Evolutionary conservation across 2,888 invertebrate genomes (phyloP).

Genomic region (Ophioninae sp.): DNA sequence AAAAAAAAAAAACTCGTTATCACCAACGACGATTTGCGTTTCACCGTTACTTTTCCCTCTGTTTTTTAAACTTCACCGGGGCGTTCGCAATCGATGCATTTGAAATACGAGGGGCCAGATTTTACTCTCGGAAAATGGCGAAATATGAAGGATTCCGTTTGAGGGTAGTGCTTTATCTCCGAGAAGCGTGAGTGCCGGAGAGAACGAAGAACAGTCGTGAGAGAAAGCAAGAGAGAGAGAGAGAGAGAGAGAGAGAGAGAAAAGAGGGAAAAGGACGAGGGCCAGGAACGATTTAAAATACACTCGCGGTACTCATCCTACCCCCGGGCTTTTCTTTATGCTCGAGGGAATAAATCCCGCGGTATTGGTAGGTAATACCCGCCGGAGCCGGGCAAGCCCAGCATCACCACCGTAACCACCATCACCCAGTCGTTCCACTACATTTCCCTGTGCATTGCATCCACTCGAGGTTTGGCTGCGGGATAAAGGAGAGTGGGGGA

Average conservation of each 20-base stretch:
- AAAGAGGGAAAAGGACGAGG: conserved; percentile 28
- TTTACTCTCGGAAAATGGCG: conserved; percentile 41
- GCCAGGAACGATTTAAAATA: conserved; percentile 68
- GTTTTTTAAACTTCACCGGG: not conserved
- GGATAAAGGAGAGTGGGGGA: conserved; percentile 60
- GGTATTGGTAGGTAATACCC: conserved; percentile 74
- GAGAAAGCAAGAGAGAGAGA: not conserved
- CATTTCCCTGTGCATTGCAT: conserved; percentile 74
- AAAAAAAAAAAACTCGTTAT: not conserved
- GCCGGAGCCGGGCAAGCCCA: conserved; percentile 50
- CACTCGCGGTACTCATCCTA: conserved; percentile 64
- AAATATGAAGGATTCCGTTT: conserved; percentile 61
- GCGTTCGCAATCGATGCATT: conserved; percentile 35
- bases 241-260: conserved; percentile 9
- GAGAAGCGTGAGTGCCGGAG: too few relatives aligned
- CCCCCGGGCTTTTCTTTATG: conserved; percentile 64
- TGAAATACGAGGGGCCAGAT: conserved; percentile 23
- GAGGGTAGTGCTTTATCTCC: conserved; percentile 60
- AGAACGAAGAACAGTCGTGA: not conserved
- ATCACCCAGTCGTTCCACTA: conserved; percentile 72
- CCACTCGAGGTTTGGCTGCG: conserved; percentile 65
- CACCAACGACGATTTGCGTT: not conserved
- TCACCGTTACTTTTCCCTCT: not conserved
- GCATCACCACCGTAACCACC: conserved; percentile 54
- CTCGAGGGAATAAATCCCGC: conserved; percentile 72